phyloP scores from a whole-genome alignment of 2,797 vertebrate species.

The Podarcis lilfordi region DNA sequence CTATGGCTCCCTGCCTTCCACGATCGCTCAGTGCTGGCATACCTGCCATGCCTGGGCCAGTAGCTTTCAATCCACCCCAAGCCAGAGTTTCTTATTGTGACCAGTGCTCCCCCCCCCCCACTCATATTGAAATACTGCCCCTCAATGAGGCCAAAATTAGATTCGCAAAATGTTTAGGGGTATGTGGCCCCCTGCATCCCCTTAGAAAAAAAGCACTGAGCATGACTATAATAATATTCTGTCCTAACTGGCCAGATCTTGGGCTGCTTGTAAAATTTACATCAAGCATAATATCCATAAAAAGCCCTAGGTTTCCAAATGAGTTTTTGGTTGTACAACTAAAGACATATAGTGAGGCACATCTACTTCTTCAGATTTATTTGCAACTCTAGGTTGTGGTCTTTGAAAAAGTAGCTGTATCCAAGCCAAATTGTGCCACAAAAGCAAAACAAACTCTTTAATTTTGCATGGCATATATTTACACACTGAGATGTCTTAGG shows the following conservation, averaged over 20 bases:
- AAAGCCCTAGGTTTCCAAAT: not conserved
- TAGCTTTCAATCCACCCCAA: not conserved
- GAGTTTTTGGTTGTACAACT: not conserved
- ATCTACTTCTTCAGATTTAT: not conserved
- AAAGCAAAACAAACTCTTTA: not conserved
- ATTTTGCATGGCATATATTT: constrained; percentile 1
- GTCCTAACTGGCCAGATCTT: not conserved
- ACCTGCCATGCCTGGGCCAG: not conserved
- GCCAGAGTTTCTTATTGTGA: not conserved
- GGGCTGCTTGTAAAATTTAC: not conserved
- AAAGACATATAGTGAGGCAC: not conserved
- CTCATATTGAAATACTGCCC: too few species aligned
- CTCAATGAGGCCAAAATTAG: too few species aligned
- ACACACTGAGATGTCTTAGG: not conserved
- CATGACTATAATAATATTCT: not conserved
- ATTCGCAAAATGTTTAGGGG: too few species aligned
- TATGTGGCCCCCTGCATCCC: too few species aligned
- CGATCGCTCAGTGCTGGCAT: not conserved
- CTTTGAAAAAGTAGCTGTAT: not conserved
- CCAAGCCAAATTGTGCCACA: not conserved
- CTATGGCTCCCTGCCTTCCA: not conserved
- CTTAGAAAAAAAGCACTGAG: too few species aligned
- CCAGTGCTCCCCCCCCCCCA: not conserved
- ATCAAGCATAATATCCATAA: not conserved
- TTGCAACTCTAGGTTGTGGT: not conserved